These are phyloP conservation scores for Triops cancriformis DNA, from an alignment of 1,140 invertebrate species.

Conservation along the genomic window DNA sequence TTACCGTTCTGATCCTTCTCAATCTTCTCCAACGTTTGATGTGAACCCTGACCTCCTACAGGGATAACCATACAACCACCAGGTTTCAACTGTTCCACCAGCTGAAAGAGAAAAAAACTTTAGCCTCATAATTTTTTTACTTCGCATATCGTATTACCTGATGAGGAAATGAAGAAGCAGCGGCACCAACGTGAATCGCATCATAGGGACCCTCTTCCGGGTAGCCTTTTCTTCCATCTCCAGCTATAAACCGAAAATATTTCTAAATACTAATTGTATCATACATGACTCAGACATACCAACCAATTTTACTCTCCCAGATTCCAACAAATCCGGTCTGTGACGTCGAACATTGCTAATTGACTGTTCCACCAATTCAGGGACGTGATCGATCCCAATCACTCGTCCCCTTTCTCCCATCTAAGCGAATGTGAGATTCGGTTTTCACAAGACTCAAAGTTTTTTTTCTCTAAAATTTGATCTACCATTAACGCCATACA, in stretches of 20 bases:
- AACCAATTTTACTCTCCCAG: slow-evolving; percentile 39
- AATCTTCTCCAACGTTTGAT: slow-evolving; percentile 42
- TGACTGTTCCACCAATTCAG: slow-evolving; percentile 48
- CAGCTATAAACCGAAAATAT: slow-evolving; percentile 37
- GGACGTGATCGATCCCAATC: slow-evolving; percentile 55
- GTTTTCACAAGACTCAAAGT: not conserved
- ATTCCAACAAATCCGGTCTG: slow-evolving; percentile 39
- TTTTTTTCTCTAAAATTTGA: not conserved
- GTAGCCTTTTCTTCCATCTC: slow-evolving; percentile 52
- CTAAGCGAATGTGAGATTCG: slow-evolving; percentile 31
- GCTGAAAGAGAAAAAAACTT: slow-evolving; percentile 35
- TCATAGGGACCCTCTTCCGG: slow-evolving; percentile 48
- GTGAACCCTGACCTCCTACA: slow-evolving; percentile 43
- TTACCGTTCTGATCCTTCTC: slow-evolving; percentile 47
- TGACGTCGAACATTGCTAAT: slow-evolving; percentile 48
- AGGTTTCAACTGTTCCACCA: slow-evolving; percentile 52
- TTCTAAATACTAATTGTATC: not conserved
- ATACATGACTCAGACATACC: slow-evolving; percentile 32
- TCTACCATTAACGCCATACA: slow-evolving; percentile 54
- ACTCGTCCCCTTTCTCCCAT: slow-evolving; percentile 48
- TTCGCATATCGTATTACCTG: not conserved
- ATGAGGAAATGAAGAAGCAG: slow-evolving; percentile 36
- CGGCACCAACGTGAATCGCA: slow-evolving; percentile 59
- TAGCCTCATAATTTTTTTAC: slow-evolving; percentile 4
- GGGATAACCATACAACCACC: slow-evolving; percentile 59